Base-by-base conservation (phyloP, 2,888 invertebrate genomes). In the Pyrrhia umbra region DNA sequence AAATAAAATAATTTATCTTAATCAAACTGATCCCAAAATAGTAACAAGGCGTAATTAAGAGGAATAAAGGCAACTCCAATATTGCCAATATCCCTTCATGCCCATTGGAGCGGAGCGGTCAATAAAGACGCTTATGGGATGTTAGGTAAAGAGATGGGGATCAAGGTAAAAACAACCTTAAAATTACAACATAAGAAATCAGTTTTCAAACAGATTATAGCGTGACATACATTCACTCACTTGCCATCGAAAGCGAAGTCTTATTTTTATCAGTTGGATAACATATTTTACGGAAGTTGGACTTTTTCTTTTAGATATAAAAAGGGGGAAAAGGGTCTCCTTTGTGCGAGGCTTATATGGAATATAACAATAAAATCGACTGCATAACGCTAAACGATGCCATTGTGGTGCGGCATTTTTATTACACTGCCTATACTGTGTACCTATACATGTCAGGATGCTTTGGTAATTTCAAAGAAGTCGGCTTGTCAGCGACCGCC, bases 161-260 rank as follows among this genome's bases (percentile, higher is more conserved):
- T 30, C 15, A 27, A 45, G 9, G 39, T 40, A 50, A 71, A 63
- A 34, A n/a, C 64, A 46, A 71, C 51, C 64, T 40, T 51, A n/a
- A 25, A 27, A 8, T 8, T 40, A 21, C 9, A 20, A 1, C 0
- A 5, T 21, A 71, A 27, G 40, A 21, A 20, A 34, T n/a, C 13
- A 37, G n/a, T 37, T 15, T 37, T 6, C 37, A n/a, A 15, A 6
- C 0, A 2, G 5, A 30, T 30, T 30, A 30, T 30, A 30, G 2
- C 13, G 3, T 30, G 13, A 30, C 30, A 34, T 13, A 34, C 34
- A 34, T 13, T 34, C 5, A n/a, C n/a, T 34, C 13, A 34, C 13
- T n/a, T 13, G n/a, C 13, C 13, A 13, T n/a, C 8, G 4, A n/a
- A 5, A n/a, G 34, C 34, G 34, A 34, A 5, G 34, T 4, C n/a